Conservation (phyloP, 2,797 vertebrate species). For the Clarias laeviceps region DNA sequence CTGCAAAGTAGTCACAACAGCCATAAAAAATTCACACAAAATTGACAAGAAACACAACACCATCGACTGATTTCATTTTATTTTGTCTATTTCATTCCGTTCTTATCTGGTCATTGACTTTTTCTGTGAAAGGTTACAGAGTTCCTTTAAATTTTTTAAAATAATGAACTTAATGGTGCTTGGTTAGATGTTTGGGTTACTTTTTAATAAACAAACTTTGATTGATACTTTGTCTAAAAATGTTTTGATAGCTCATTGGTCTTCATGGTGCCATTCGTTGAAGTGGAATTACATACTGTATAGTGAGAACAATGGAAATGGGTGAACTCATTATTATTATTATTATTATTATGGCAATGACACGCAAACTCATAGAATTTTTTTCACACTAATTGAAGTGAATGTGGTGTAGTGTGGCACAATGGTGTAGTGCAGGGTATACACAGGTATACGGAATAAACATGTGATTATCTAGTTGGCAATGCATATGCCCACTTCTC, state of each 20-base stretch:
- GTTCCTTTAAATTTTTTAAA: background rate
- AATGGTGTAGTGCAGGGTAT: too few relatives aligned
- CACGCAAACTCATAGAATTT: background rate
- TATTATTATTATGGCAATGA: background rate
- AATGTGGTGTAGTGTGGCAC: background rate
- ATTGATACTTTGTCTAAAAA: background rate
- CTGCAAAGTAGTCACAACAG: background rate
- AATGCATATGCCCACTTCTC: too few relatives aligned
- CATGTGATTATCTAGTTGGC: too few relatives aligned
- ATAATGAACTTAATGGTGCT: background rate
- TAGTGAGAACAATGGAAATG: background rate
- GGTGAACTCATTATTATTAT: background rate
- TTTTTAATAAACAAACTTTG: background rate
- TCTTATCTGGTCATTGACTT: background rate
- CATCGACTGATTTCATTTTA: background rate
- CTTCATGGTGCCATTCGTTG: background rate
- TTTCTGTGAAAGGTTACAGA: background rate
- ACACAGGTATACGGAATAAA: too few relatives aligned
- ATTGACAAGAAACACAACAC: background rate
- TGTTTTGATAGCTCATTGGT: background rate
- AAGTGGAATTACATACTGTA: background rate
- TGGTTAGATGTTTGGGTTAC: background rate
- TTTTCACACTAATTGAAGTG: background rate
- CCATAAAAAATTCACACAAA: background rate
- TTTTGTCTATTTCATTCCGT: background rate